These are phyloP conservation scores for Thryonomys swinderianus DNA, from an alignment of 2,113 vertebrate species.

Conservation along the genomic window DNA sequence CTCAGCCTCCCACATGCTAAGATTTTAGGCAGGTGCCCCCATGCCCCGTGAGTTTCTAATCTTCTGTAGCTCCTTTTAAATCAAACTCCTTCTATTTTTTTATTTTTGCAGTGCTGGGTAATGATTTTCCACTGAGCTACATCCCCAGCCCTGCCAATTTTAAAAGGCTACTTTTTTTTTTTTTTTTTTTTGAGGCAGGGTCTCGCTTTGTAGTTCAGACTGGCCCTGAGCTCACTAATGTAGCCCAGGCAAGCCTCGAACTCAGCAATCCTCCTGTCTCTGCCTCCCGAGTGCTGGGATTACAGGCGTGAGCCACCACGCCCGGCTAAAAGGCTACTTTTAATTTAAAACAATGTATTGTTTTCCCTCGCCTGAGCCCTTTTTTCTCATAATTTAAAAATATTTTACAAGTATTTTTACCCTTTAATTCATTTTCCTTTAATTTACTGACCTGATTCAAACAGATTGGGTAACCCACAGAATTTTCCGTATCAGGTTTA, in stretches of 20 bases:
- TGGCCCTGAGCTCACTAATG: no score
- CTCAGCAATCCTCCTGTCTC: no score
- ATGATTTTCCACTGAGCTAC: not conserved
- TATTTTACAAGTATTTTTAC: constrained; percentile 29
- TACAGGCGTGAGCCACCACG: no score
- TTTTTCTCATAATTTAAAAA: not conserved
- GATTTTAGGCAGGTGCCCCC: not conserved
- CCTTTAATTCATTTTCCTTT: not conserved
- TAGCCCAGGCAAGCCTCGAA: no score
- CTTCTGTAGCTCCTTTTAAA: not conserved
- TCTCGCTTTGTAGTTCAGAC: no score
- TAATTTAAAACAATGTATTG: constrained; percentile 35
- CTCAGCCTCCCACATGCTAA: not conserved
- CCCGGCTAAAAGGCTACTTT: not conserved
- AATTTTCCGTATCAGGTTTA: not conserved
- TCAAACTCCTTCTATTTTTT: not conserved
- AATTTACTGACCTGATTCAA: constrained; percentile 15
- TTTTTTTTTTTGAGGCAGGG: no score
- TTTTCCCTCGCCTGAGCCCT: not conserved
- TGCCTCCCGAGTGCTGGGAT: no score
- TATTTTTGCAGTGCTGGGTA: not conserved
- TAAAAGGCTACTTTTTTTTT: not conserved
- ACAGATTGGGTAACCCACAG: not conserved
- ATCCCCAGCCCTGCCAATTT: not conserved
- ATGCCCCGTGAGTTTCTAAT: not conserved